phyloP scores from a whole-genome alignment of 2,113 vertebrate species.

The Leucopsar rothschildi region DNA sequence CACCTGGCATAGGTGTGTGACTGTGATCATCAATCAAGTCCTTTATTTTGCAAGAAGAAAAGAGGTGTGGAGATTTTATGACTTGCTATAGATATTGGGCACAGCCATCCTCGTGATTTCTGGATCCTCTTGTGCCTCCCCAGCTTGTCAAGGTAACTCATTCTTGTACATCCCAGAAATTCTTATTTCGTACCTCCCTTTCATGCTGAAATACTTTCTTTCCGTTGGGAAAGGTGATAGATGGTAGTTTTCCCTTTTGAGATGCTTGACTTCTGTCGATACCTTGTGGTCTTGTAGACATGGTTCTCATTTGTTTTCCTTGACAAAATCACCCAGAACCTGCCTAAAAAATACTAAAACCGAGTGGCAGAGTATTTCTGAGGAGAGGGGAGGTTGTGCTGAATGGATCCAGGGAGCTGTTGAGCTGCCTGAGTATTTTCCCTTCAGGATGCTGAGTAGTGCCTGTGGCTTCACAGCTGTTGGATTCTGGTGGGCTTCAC shows the following conservation, averaged over 20 bases:
- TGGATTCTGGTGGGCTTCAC: neutral
- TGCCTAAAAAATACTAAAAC: neutral
- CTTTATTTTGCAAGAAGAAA: neutral
- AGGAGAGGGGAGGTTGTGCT: neutral
- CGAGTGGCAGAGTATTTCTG: neutral
- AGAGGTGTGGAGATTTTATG: neutral
- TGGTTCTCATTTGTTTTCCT: neutral
- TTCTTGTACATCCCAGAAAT: neutral
- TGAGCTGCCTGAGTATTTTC: neutral
- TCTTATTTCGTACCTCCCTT: neutral
- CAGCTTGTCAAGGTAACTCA: neutral
- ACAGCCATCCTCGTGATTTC: neutral
- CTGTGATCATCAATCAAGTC: neutral
- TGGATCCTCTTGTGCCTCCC: neutral
- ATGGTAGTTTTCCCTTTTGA: neutral
- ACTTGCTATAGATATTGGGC: too few relatives aligned
- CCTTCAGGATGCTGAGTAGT: neutral
- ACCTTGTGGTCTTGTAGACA: neutral
- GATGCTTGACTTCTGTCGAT: neutral
- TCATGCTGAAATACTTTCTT: neutral
- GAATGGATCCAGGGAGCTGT: neutral
- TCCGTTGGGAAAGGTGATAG: neutral
- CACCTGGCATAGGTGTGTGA: neutral
- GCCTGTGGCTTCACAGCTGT: slow-evolving; percentile 8
- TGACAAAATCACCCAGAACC: neutral